These are phyloP conservation scores for Druon quercuslanigerum DNA, from an alignment of 1,140 invertebrate genomes.

Conservation along the genomic window DNA sequence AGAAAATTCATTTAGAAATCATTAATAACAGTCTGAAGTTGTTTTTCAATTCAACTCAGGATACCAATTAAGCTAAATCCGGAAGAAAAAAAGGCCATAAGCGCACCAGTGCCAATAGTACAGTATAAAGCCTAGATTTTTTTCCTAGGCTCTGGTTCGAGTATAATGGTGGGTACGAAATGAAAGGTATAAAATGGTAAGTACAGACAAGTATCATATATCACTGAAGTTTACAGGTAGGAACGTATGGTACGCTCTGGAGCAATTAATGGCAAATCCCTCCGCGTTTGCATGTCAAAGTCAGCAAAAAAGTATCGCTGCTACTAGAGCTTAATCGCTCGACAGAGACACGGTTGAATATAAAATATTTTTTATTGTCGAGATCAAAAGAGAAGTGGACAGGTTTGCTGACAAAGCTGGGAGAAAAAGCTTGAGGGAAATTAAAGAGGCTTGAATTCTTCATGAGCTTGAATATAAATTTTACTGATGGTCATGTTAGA, in stretches of 20 bases:
- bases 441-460: background rate
- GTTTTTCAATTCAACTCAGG: conserved; percentile 22
- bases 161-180: background rate
- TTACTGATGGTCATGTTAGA: background rate
- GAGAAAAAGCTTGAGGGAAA: background rate
- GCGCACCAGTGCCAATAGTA: conserved; percentile 1
- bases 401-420: background rate
- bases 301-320: background rate
- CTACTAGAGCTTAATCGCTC: conserved; percentile 8
- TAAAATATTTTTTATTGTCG: conserved; percentile 4
- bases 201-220: conserved; percentile 9
- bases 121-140: background rate
- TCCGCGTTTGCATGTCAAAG: conserved; percentile 5
- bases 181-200: conserved; percentile 23
- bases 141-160: background rate
- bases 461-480: background rate
- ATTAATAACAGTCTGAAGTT: conserved; percentile 11
- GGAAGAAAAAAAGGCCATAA: background rate
- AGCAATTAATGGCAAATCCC: conserved; percentile 28
- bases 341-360: background rate
- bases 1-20: conserved; percentile 16
- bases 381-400: background rate
- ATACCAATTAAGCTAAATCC: conserved; percentile 24
- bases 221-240: conserved; percentile 27
- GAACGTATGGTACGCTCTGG: conserved; percentile 10